phyloP scores from a whole-genome alignment of 2,113 vertebrate species.

The Phrynocephalus versicolor region DNA sequence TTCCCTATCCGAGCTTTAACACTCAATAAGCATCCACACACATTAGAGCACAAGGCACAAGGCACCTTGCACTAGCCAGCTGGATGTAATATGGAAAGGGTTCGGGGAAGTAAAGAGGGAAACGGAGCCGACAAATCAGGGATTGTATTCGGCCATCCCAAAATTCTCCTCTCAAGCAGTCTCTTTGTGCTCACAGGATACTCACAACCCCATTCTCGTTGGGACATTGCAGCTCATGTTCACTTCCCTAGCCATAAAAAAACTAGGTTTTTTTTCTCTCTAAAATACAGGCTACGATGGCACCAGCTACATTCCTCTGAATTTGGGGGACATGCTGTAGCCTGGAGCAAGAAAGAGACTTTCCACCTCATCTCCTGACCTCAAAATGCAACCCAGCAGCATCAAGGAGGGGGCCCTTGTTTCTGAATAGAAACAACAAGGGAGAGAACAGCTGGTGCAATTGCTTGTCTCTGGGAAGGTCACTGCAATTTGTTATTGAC shows the following conservation, averaged over 20 bases:
- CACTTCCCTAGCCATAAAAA: not conserved
- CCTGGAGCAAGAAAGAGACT: not conserved
- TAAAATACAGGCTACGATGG: not conserved
- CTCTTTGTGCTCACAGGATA: not conserved
- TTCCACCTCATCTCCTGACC: not conserved
- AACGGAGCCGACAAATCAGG: not conserved
- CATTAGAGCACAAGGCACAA: no score
- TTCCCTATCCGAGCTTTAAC: not conserved
- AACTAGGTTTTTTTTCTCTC: not conserved
- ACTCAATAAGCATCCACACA: no score
- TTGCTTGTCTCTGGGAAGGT: slow-evolving; percentile 59
- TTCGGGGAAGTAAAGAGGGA: no score
- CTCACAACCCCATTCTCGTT: not conserved
- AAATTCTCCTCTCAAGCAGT: no score
- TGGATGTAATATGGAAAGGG: not conserved
- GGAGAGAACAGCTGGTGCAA: slow-evolving; percentile 50
- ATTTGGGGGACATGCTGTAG: not conserved
- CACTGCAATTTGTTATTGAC: slow-evolving; percentile 38
- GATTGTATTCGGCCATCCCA: no score
- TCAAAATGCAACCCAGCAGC: not conserved
- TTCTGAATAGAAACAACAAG: slow-evolving; percentile 15
- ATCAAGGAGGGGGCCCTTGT: slow-evolving; percentile 29
- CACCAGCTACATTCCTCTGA: not conserved
- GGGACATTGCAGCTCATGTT: not conserved
- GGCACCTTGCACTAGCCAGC: not conserved